Percentiles rank a stretch among this genome's conserved stretches.
phyloP scores from a whole-genome alignment of 2,888 invertebrate species.

The Caenorhabditis macrosperma region DNA sequence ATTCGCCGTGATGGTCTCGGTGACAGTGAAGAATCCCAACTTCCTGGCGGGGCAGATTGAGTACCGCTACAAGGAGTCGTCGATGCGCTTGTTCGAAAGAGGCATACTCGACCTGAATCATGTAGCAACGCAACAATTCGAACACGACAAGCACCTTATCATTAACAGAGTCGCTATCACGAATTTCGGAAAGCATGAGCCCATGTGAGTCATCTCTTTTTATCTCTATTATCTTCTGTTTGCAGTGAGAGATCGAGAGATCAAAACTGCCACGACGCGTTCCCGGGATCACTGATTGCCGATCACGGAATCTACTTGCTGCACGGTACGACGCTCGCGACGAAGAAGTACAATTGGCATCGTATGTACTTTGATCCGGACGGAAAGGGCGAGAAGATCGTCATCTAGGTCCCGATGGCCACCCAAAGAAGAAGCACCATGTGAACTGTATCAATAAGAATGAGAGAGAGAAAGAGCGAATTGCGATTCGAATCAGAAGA shows the following conservation, averaged over 20 bases:
- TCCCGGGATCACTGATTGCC: slow-evolving; percentile 11
- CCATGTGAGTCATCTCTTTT: neutral
- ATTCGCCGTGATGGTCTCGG: neutral
- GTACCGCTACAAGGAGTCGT: slow-evolving; percentile 14
- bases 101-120: neutral
- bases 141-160: slow-evolving; percentile 3
- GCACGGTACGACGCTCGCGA: too few relatives aligned
- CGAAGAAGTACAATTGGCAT: neutral
- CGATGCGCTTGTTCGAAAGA: slow-evolving; percentile 8
- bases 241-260: too few relatives aligned
- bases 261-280: slow-evolving; percentile 9
- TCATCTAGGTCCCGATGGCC: too few relatives aligned
- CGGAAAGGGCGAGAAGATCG: neutral
- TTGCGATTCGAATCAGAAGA: too few relatives aligned
- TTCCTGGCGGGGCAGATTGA: slow-evolving; percentile 6
- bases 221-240: neutral
- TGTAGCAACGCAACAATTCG: neutral
- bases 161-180: neutral
- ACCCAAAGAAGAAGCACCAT: neutral
- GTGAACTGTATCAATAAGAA: too few relatives aligned
- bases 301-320: slow-evolving; percentile 35
- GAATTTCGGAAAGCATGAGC: neutral
- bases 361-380: slow-evolving; percentile 22
- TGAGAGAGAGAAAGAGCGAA: too few relatives aligned
- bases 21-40: neutral